These are phyloP conservation scores for Tetragnatha versicolor DNA, from an alignment of 1,140 invertebrate species.

Conservation along the genomic window DNA sequence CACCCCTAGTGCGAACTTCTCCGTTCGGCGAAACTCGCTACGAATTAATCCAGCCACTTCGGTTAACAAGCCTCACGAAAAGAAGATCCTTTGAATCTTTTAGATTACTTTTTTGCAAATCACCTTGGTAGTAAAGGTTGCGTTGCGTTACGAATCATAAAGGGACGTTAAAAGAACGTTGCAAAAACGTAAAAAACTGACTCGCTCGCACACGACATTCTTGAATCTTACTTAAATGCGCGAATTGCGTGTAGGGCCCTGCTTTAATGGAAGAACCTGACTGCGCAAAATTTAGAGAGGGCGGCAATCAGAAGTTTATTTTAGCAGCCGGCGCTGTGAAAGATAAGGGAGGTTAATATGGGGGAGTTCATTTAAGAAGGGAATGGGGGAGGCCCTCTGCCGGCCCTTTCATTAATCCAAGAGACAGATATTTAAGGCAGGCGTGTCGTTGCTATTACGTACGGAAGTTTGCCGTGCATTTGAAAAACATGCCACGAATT, in stretches of 20 bases:
- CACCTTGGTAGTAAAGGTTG: conserved; percentile 1
- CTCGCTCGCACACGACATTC: conserved; percentile 3
- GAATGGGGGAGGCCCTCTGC: not conserved
- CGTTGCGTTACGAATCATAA: conserved; percentile 13
- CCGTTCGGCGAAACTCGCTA: too few species aligned
- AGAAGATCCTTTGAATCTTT: conserved; percentile 10
- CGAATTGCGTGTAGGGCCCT: conserved; percentile 15
- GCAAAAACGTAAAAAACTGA: not conserved
- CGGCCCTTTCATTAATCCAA: too few species aligned
- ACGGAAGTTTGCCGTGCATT: too few species aligned
- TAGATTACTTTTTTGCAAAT: conserved; percentile 27
- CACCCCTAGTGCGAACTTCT: too few species aligned
- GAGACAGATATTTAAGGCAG: too few species aligned
- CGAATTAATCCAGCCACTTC: too few species aligned
- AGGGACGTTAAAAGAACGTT: not conserved
- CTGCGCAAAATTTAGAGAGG: not conserved
- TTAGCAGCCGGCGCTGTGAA: not conserved
- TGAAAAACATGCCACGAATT: too few species aligned
- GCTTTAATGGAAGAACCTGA: conserved; percentile 22
- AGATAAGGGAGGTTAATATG: conserved; percentile 18
- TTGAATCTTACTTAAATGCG: conserved; percentile 37
- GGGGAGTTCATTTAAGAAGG: conserved; percentile 12
- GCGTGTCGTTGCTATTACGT: too few species aligned
- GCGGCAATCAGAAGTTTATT: conserved; percentile 20
- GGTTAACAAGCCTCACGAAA: too few species aligned